Evolutionary conservation across 2,888 invertebrate genomes (phyloP).

Genomic region (Lycia hirtaria): DNA sequence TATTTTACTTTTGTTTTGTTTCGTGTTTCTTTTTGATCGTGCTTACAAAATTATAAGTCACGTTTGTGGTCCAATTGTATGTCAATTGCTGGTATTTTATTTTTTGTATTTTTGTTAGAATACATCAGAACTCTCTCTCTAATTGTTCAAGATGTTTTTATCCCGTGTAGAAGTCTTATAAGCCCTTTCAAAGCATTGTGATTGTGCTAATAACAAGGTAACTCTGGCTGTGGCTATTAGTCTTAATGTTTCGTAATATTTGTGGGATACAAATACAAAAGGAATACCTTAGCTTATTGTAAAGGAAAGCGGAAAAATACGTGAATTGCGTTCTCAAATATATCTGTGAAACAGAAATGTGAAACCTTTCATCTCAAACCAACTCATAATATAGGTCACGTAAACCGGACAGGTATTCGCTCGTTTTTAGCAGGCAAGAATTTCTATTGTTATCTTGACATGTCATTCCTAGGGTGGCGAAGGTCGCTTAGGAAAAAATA

Average conservation of each 20-base stretch:
- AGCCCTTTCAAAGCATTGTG: slow-evolving; percentile 3
- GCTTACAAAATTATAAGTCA: no score
- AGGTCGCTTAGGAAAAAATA: slow-evolving; percentile 36
- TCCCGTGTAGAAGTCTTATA: not conserved
- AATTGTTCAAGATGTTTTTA: slow-evolving; percentile 4
- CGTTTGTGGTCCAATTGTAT: not conserved
- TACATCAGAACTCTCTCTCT: not conserved
- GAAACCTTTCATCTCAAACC: slow-evolving; percentile 40
- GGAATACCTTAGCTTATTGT: slow-evolving; percentile 11
- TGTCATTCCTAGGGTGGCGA: slow-evolving; percentile 39
- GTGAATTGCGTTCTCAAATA: slow-evolving; percentile 31
- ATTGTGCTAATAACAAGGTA: slow-evolving; percentile 1
- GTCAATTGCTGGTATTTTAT: no score
- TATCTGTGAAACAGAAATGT: slow-evolving; percentile 39
- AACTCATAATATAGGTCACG: slow-evolving; percentile 55
- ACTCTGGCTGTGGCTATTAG: slow-evolving; percentile 3
- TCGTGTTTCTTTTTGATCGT: slow-evolving; percentile 2
- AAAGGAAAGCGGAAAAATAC: slow-evolving; percentile 30
- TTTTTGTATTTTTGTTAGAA: not conserved
- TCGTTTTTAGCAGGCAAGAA: slow-evolving; percentile 61
- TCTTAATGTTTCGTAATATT: slow-evolving; percentile 12
- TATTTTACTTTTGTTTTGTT: slow-evolving; percentile 31
- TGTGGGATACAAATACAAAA: slow-evolving; percentile 14
- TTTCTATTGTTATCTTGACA: slow-evolving; percentile 55
- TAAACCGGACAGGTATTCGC: slow-evolving; percentile 54